These are phyloP conservation scores for Corythaixoides concolor DNA, from an alignment of 2,113 vertebrate genomes.

Conservation along the genomic window DNA sequence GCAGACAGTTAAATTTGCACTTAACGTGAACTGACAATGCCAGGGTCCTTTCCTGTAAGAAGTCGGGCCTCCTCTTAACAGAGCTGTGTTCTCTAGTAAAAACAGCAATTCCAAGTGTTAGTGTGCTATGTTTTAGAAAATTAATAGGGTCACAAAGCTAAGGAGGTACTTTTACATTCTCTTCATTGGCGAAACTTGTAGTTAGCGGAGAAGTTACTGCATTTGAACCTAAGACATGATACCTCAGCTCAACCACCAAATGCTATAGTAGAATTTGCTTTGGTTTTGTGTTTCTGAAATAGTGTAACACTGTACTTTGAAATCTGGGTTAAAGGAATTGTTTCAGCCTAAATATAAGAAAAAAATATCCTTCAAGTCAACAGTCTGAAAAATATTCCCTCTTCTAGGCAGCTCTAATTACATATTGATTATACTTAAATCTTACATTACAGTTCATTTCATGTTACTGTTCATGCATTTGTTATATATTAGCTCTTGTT, in stretches of 20 bases:
- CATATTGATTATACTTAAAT: neutral
- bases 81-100: neutral
- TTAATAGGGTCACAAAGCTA: neutral
- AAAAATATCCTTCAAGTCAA: neutral
- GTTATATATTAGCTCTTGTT: neutral
- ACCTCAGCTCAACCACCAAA: neutral
- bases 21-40: neutral
- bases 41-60: neutral
- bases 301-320: neutral
- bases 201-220: neutral
- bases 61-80: neutral
- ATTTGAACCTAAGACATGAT: neutral
- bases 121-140: neutral
- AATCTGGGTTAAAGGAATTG: neutral
- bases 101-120: neutral
- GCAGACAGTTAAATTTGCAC: neutral
- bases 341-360: neutral
- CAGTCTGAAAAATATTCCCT: neutral
- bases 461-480: neutral
- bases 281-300: neutral
- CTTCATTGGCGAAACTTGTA: neutral
- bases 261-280: neutral
- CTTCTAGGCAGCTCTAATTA: neutral
- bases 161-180: neutral
- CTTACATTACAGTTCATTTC: neutral